Base-by-base conservation (phyloP, 2,113 vertebrate genomes). In the Choloepus hoffmanni region DNA sequence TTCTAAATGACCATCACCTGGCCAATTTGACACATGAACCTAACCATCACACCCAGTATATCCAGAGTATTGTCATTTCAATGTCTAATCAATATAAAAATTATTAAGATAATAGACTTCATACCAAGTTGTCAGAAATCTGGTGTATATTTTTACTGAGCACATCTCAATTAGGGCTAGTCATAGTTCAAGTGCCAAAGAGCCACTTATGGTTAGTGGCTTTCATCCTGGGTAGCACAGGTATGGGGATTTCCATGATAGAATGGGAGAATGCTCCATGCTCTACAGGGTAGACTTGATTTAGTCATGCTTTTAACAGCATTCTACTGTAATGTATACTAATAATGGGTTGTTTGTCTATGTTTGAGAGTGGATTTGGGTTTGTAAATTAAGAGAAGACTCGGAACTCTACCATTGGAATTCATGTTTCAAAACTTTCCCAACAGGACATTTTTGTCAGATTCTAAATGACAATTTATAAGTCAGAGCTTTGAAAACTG, bases 351-450 rank as follows among this genome's bases (percentile, higher is more conserved):
- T 48, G 26, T 77, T 95, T 48, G 40, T 81, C 11, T 68, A 28
- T 79, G 33, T 81, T 85, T 90, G 74, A 95, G 33, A 82, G 0
- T 85, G 63, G n/a, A 90, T 90, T 95, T 78, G 85, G 92, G 14
- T 92, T 95, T 87, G 48, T 93, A 48, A 76, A 70, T 24, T 84
- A 43, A 76, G 23, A 74, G 60, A 58, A 30, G 81, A 21, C 53
- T 85, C 70, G 79, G 50, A 84, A 81, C n/a, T 90, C 60, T 94
- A 78, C 11, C n/a, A 94, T n/a, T 96, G 65, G 94, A 88, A 90
- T 70, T 93, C 50, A 70, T 55, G 53, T 94, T 94, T 88, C 83
- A 40, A 96, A 97, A 95, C 2, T 84, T 96, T 95, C 73, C 16
- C 50, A 82, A 91, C 96, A 96, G 91, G 70, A 85, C 50, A 96